A percentile compares a stretch with the other conserved stretches of the same genome.
Evolutionary conservation across 2,888 invertebrate species (phyloP).

Genomic region (Marasmarcha lunaedactyla): DNA sequence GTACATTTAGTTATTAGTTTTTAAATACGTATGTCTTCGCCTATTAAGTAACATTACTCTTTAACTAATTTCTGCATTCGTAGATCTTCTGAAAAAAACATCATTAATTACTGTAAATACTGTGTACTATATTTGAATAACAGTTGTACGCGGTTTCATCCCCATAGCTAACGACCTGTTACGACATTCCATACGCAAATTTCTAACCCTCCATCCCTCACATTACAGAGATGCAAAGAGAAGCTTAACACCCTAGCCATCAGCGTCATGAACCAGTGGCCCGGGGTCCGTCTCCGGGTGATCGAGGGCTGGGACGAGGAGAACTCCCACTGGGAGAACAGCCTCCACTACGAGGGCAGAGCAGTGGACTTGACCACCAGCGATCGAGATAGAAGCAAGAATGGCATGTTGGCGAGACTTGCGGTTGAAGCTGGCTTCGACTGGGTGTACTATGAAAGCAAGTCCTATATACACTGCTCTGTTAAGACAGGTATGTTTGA

Average conservation of each 20-base stretch:
- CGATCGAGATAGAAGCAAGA: conserved; percentile 92
- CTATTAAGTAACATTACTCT: too few species aligned
- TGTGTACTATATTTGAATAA: too few species aligned
- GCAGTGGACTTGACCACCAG: conserved; percentile 97
- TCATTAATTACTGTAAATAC: too few species aligned
- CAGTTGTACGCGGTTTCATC: too few species aligned
- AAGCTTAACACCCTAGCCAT: conserved; percentile 94
- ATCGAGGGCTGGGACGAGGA: conserved; percentile 97
- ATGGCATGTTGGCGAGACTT: conserved; percentile 94
- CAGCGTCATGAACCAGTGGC: conserved; percentile 98
- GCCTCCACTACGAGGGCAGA: conserved; percentile 95
- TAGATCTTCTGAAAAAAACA: too few species aligned
- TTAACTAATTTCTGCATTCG: too few species aligned
- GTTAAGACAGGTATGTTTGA: conserved; percentile 90
- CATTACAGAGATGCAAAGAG: conserved; percentile 94
- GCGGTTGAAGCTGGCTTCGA: conserved; percentile 98
- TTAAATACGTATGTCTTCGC: too few species aligned
- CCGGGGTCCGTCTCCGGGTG: conserved; percentile 91
- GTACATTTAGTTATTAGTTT: too few species aligned
- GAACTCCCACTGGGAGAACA: conserved; percentile 80
- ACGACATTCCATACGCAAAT: too few species aligned
- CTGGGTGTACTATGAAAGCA: conserved; percentile 97
- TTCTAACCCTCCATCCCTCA: too few species aligned
- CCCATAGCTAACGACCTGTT: too few species aligned
- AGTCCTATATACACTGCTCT: conserved; percentile 95